Conservation (phyloP, 2,888 invertebrate species). For the Melanophora roralis region DNA sequence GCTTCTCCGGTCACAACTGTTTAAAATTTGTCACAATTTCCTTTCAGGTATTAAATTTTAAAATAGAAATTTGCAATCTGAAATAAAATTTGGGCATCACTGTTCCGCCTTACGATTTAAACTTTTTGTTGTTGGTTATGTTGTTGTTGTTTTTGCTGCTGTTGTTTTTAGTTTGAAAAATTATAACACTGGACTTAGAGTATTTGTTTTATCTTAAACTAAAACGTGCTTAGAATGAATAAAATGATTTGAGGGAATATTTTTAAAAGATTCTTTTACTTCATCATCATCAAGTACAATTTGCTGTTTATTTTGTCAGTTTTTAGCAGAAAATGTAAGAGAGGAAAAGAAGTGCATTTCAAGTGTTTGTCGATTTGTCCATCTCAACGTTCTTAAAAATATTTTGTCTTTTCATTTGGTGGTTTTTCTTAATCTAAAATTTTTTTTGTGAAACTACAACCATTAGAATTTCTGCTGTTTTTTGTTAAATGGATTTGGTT, state of each 20-base stretch:
- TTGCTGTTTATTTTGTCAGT: slow-evolving; percentile 17
- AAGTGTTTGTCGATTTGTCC: not conserved
- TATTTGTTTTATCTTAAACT: slow-evolving; percentile 17
- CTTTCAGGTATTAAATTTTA: not conserved
- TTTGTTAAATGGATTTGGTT: slow-evolving; percentile 18
- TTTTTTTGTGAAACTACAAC: slow-evolving; percentile 13
- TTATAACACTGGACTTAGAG: not conserved
- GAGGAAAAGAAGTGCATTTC: not conserved
- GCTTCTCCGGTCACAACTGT: too few species aligned
- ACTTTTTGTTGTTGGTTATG: not conserved
- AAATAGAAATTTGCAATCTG: not conserved
- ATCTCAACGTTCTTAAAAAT: not conserved
- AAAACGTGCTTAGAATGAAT: slow-evolving; percentile 51
- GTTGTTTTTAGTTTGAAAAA: slow-evolving; percentile 8
- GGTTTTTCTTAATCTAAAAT: slow-evolving; percentile 4
- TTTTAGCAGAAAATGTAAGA: not conserved
- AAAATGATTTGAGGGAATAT: slow-evolving; percentile 18
- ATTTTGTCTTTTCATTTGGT: not conserved
- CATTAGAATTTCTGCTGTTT: slow-evolving; percentile 14
- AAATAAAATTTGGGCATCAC: not conserved
- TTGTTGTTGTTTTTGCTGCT: too few species aligned
- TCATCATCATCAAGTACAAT: not conserved
- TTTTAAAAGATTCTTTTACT: not conserved
- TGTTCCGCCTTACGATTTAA: not conserved
- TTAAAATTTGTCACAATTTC: not conserved